A percentile compares a stretch with the other conserved stretches of the same genome.
Conservation (phyloP, 2,888 invertebrate genomes). For the Hanleya hanleyi region DNA sequence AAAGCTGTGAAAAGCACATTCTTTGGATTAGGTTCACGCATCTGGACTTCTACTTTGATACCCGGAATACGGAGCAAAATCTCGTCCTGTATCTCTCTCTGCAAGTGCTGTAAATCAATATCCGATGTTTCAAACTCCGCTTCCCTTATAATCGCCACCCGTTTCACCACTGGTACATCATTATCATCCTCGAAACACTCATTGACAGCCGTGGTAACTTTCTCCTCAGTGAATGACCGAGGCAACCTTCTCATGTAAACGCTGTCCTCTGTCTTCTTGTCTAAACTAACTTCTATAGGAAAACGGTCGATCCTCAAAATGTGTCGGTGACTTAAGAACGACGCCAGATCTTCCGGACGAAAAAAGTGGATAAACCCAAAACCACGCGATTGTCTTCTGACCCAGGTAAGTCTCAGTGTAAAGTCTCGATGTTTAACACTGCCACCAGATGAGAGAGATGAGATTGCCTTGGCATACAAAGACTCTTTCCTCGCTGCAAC, state of each 20-base stretch:
- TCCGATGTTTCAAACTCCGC: neutral
- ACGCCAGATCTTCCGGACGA: constrained; percentile 31
- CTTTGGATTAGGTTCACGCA: neutral
- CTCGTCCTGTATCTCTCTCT: no score
- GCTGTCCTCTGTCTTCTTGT: constrained; percentile 9
- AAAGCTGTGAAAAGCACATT: constrained; percentile 38
- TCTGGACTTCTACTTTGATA: neutral
- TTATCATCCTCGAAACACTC: neutral
- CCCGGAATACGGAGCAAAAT: neutral
- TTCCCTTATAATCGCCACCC: neutral
- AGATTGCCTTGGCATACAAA: neutral
- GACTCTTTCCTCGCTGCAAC: neutral
- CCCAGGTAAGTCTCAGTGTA: constrained; percentile 46
- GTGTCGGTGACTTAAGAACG: neutral
- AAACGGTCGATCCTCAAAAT: constrained; percentile 1
- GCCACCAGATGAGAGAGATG: neutral
- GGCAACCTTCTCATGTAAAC: constrained; percentile 27
- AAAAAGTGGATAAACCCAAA: constrained; percentile 45
- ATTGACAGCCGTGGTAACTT: constrained; percentile 5
- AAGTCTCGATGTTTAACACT: neutral
- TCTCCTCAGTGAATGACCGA: constrained; percentile 32
- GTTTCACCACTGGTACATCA: neutral
- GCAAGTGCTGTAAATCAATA: no score
- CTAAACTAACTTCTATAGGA: constrained; percentile 9
- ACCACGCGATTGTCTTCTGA: constrained; percentile 45